Conservation (phyloP, 2,797 vertebrate genomes). For the Falco biarmicus region DNA sequence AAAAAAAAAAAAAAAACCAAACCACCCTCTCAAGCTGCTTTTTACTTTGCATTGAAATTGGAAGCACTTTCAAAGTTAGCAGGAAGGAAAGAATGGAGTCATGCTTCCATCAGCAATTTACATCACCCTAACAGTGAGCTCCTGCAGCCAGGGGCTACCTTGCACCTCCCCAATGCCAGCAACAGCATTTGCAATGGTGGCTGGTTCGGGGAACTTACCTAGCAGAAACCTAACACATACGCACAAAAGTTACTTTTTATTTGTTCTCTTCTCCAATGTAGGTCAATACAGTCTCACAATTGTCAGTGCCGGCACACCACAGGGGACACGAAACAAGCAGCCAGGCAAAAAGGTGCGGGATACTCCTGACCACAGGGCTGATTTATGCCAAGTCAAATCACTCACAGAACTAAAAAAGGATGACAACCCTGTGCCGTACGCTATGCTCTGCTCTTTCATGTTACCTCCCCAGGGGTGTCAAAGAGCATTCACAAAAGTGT, state of each 20-base stretch:
- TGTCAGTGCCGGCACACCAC: neutral
- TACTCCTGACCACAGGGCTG: neutral
- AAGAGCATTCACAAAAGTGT: neutral
- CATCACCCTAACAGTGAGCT: neutral
- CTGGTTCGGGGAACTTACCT: neutral
- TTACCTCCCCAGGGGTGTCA: neutral
- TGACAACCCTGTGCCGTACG: neutral
- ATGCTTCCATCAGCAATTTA: neutral
- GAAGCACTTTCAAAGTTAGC: neutral
- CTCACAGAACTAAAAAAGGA: neutral
- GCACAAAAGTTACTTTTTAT: neutral
- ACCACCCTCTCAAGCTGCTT: neutral
- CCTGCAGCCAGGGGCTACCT: neutral
- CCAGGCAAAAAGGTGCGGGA: neutral
- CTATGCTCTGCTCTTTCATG: neutral
- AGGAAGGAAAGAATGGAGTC: neutral
- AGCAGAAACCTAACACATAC: neutral
- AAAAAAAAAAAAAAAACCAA: neutral
- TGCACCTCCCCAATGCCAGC: neutral
- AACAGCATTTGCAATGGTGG: neutral
- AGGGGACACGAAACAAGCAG: neutral
- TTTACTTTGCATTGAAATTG: neutral
- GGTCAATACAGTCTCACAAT: neutral
- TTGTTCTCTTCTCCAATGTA: neutral
- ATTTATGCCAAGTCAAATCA: neutral